Evolutionary conservation across 1,140 invertebrate species (phyloP), one percentile per base, ranked within the genome.

Genomic region (Drosophila persimilis): DNA sequence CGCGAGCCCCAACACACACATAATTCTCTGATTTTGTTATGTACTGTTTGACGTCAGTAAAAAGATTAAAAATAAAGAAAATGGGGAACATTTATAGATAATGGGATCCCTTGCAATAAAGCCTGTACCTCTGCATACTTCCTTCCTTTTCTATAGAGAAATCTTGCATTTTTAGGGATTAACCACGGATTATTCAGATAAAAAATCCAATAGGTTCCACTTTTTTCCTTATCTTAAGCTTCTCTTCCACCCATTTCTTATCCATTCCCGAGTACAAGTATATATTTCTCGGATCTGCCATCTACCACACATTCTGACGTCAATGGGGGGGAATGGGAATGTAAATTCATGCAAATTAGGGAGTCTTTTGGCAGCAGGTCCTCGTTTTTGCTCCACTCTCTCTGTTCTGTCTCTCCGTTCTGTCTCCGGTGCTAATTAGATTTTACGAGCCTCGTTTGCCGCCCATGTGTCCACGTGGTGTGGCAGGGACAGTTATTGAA

Each of bases 321-420:
- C 80, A 85, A 76, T 69, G 54, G 35, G 20, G 20, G 20, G 20
- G 20, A 20, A 20, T 20, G 20, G 20, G 43, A 9, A 55, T 51
- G 47, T 31, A 59, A 72, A 64, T 62, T 76, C 65, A 85, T 84
- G 72, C 54, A 73, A 84, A 80, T 69, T 55, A 67, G 50, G 6
- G 2, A 52, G 24, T 54, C 54, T 50, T 78, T 78, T 63, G 59
- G 51, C 51, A 56, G 41, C 55, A 64, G 44, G 47, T 66, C 47
- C 39, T 39, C 17, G 11, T 8, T 6, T 31, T 6, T 8, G 2
- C 7, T 3, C 8, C 8, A 0, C 8, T 9, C 31, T 31, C 31
- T 9, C 31, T 31, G 31, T 31, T 9, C 31, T 31, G 2, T 31
- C 31, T 31, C 8, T n/a, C n/a, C n/a, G 31, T 31, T 9, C 31